These are phyloP conservation scores for Epizoanthus scotinus DNA, from an alignment of 92 coral and sea anemone genomes.

Conservation along the genomic window DNA sequence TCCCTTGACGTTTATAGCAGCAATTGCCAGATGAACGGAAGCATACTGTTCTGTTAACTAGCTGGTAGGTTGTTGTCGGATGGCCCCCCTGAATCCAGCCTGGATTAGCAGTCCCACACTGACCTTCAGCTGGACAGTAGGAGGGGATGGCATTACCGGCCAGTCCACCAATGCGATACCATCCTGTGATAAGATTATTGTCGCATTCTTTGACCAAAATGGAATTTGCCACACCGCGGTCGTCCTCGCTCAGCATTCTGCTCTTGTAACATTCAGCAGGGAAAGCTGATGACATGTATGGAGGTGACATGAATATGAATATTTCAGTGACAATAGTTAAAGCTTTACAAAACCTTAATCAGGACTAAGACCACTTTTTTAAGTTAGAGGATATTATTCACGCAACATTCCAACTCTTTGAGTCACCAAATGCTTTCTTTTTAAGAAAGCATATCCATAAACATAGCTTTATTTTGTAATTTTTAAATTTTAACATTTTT, in stretches of 20 bases:
- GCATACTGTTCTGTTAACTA: slow-evolving; percentile 17
- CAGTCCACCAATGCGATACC: slow-evolving; percentile 50
- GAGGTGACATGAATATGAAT: no score
- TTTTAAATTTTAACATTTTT: no score
- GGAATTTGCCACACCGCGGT: neutral
- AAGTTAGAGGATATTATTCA: no score
- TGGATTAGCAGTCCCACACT: slow-evolving; percentile 42
- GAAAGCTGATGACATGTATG: no score
- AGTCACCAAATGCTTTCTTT: no score
- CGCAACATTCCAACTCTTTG: no score
- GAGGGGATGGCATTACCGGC: slow-evolving; percentile 56
- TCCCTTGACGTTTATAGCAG: neutral
- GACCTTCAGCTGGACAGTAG: neutral
- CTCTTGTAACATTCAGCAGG: no score
- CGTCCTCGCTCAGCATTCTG: neutral
- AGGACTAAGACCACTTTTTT: no score
- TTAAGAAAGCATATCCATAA: no score
- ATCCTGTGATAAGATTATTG: slow-evolving; percentile 13
- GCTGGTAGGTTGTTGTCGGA: slow-evolving; percentile 9
- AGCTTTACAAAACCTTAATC: no score
- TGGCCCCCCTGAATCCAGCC: slow-evolving; percentile 52
- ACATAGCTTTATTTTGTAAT: no score
- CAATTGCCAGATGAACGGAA: slow-evolving; percentile 9
- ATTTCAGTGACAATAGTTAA: no score
- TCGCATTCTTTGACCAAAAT: slow-evolving; percentile 17